Evolutionary conservation across 1,140 invertebrate genomes (phyloP), one percentile per base, ranked within the genome.

Genomic region (Eulimnadia texana): DNA sequence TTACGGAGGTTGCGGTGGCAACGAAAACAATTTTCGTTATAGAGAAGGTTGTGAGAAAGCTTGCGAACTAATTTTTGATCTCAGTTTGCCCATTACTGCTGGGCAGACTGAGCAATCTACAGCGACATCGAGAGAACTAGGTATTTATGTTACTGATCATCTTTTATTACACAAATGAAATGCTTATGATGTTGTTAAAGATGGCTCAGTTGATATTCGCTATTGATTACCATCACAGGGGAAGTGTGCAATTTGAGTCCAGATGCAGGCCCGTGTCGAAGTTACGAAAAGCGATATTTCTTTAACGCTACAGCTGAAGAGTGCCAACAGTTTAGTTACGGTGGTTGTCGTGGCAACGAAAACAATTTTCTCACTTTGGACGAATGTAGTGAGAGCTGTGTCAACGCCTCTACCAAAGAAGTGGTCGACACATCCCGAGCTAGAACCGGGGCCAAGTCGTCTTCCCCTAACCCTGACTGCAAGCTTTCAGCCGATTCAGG

Each of bases 211-310:
- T n/a, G n/a, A n/a, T n/a, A n/a, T n/a, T n/a, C n/a, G n/a, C n/a
- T n/a, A n/a, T n/a, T n/a, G n/a, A n/a, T n/a, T n/a, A n/a, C n/a
- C n/a, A n/a, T n/a, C n/a, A n/a, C n/a, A n/a, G n/a, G n/a, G n/a
- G 67, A 71, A 51, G 67, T 75, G 13, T 81, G 93, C 71, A 77
- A 81, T 22, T 73, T 90, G 64, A 84, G 89, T 0, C 81, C 84
- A 9, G 76, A 82, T 58, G 72, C 80, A 62, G 93, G 91, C 11
- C 81, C 85, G 19, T 96, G 92, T 68, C 79, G 79, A 56, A 80
- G 85, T 66, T 91, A 90, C 68, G 79, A 77, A 19, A 73, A 80
- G 57, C 77, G 82, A 52, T 97, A 87, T 84, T 93, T 86, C 74
- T 96, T 82, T 72, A 86, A 97, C 70, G 82, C 82, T 0, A 79